Evolutionary conservation across 2,113 vertebrate species (phyloP), one percentile per base, ranked within the genome.

Genomic region (Catagonus wagneri): DNA sequence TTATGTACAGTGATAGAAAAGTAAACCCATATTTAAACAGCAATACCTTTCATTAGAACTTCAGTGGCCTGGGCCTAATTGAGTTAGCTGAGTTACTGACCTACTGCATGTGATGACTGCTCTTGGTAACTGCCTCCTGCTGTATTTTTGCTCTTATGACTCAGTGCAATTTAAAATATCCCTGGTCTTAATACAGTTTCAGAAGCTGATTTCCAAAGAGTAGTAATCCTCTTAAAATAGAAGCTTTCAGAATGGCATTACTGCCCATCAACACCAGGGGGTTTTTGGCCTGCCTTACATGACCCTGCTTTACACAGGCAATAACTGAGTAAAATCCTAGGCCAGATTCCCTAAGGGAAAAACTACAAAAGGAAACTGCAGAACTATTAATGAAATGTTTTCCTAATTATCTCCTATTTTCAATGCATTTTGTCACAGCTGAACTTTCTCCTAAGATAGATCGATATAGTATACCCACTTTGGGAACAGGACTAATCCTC

Each of bases 91-190:
- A n/a, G 34, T 50, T 85, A 20, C 56, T 50, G 56, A 54, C 12
- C 32, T 58, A 11, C 39, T 56, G 39, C 50, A 32, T 10, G 16
- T 54, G 71, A 36, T 32, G 27, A 58, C 71, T 61, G 60, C 76
- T 88, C 56, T 7, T 1, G 14, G 75, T 27, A 39, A 83, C 12
- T 25, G 25, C 39, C 68, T 79, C 17, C 60, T 75, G 60, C 71
- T 76, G 9, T 61, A 78, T 58, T 86, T 96, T 39, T 79, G 90
- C 32, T 93, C 68, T 60, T 75, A 63, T 93, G 91, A 93, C 76
- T 96, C 72, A 96, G 66, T 63, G 27, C 36, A 12, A 84, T 89
- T 88, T 81, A 90, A 95, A 95, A 88, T 84, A 95, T 79, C 74
- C 52, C 25, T 61, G 88, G 72, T 63, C 60, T 92, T 87, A 95